Conservation (phyloP, 2,797 vertebrate genomes). For the Cottoperca gobio region DNA sequence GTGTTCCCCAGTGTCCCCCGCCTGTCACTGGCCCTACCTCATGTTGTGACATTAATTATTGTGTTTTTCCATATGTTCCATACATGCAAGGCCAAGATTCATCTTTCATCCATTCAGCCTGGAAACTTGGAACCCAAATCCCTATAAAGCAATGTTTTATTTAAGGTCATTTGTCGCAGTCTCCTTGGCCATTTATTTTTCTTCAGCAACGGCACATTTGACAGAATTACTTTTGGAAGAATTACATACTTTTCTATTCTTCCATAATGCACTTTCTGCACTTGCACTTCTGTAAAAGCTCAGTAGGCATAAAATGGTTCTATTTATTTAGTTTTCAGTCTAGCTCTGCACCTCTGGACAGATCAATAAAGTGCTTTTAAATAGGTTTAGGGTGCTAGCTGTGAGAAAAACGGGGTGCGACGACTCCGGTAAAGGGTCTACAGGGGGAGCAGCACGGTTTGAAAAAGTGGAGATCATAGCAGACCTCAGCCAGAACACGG, state of each 20-base stretch:
- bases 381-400: slow-evolving; percentile 65
- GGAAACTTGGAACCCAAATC: slow-evolving; percentile 77
- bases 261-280: slow-evolving; percentile 73
- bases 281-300: slow-evolving; percentile 80
- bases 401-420: slow-evolving; percentile 60
- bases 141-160: slow-evolving; percentile 76
- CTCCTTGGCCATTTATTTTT: slow-evolving; percentile 73
- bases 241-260: slow-evolving; percentile 75
- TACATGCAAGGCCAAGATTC: slow-evolving; percentile 76
- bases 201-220: slow-evolving; percentile 71
- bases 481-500: slow-evolving; percentile 92
- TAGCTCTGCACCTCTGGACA: slow-evolving; percentile 79
- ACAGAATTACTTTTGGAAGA: slow-evolving; percentile 69
- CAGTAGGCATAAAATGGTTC: slow-evolving; percentile 75
- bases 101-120: slow-evolving; percentile 74
- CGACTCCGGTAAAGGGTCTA: slow-evolving; percentile 60
- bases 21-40: slow-evolving; percentile 75
- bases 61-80: slow-evolving; percentile 82
- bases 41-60: slow-evolving; percentile 84
- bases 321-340: slow-evolving; percentile 79
- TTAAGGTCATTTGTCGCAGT: slow-evolving; percentile 76
- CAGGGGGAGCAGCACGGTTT: slow-evolving; percentile 46
- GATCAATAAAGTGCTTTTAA: slow-evolving; percentile 82
- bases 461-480: slow-evolving; percentile 77
- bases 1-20: slow-evolving; percentile 71